Evolutionary conservation across 2,888 invertebrate genomes (phyloP), one percentile per base, ranked within the genome.

Genomic region (Drosophila stalkeri): DNA sequence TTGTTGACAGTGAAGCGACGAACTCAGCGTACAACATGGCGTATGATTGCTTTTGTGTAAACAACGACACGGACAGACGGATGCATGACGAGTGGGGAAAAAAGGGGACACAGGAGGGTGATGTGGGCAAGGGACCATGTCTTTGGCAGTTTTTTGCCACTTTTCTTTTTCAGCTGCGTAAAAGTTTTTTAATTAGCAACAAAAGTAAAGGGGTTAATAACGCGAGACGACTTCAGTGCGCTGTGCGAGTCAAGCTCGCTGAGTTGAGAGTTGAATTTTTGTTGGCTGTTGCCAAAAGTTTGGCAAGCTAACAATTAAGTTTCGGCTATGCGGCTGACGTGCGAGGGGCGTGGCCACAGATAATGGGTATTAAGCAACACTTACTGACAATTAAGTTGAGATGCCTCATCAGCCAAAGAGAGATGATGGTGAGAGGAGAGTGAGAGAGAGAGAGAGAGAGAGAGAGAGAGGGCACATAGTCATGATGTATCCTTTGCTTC

Each of bases 121-220:
- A 41, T 49, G 43, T 44, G 39, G 66, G 55, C 11, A 31, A 18
- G 9, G 23, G 64, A 65, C 57, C 78, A 81, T 81, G 84, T 84
- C 82, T 79, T 78, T 78, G 81, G 78, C 78, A 78, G 77, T 76
- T 80, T 80, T 77, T 70, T 65, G 69, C 65, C 68, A 69, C 81
- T 82, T 73, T 88, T 86, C 63, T 61, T 65, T 71, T 70, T 69
- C 49, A 44, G 67, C 72, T 65, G 52, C 57, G 65, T 41, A 91
- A 90, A 90, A 90, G 81, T 91, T 90, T 90, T 90, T 90, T 90
- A 91, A 90, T 91, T 90, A 90, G 91, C 89, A 81, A 83, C 89
- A 84, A 87, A 88, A 89, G 85, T 89, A 89, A 84, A 90, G 89
- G 87, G 87, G 89, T 90, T 83, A 83, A 86, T 88, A 86, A 74